Base-by-base conservation (phyloP, 2,888 invertebrate species). In the Eupithecia abbreviata region DNA sequence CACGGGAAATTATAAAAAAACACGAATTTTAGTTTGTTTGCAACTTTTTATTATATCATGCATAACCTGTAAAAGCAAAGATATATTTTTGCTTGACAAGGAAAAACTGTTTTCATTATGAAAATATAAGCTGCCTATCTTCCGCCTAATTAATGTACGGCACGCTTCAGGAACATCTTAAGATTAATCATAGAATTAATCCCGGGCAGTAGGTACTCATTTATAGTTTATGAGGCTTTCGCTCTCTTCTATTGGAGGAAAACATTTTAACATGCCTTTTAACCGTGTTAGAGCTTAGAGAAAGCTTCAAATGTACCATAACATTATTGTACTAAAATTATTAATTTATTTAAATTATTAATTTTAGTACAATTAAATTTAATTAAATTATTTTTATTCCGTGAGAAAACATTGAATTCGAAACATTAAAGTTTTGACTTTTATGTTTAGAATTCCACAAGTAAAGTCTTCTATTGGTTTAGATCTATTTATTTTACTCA, bases 111-210 rank as follows among this genome's bases (percentile, higher is more conserved):
- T 45, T 68, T 43, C 62, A 4, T 68, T 10, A 45, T 45, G 45
- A 45, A 45, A 18, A 68, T 45, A 68, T 45, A n/a, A 68, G 67
- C n/a, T 45, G n/a, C 67, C 43, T 68, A 45, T 45, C 67, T n/a
- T 68, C 45, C 30, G 12, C 42, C n/a, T 68, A 67, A 73, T 68
- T 55, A 51, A 73, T 73, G 42, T 42, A 18, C 18, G 13, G 42
- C 51, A 55, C 55, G 43, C 15, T 42, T 71, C 71, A 58, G 3
- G 58, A 51, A 42, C 42, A 18, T 71, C 71, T 71, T 18, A 55
- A 47, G 55, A 73, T 68, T 73, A 68, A 73, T 73, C 18, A 73
- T 55, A 15, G 55, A 73, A 43, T 43, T 42, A 67, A 73, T 67
- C 55, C 43, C 62, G 30, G 58, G 9, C 10, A 18, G 58, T 18